These are phyloP conservation scores for Gobio gobio DNA, from an alignment of 2,113 vertebrate species.

Conservation along the genomic window DNA sequence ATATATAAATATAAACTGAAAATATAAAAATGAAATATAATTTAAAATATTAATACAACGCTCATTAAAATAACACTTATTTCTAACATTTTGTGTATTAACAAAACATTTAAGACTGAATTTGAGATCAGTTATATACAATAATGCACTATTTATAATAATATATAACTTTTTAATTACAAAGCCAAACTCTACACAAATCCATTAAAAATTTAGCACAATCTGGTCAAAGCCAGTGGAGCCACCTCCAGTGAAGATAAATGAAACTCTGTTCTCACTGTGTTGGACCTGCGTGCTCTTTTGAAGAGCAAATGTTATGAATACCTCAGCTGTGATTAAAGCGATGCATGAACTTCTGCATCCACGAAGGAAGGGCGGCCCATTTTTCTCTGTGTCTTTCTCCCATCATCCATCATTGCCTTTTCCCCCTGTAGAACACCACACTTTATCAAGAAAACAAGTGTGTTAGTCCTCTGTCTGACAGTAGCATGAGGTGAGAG, in stretches of 20 bases:
- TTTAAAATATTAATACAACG: too few relatives aligned
- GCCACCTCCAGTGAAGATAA: slow-evolving; percentile 17
- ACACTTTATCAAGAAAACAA: slow-evolving; percentile 20
- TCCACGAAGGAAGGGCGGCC: background rate
- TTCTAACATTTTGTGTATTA: too few relatives aligned
- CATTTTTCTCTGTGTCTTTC: slow-evolving; percentile 16
- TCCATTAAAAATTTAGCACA: background rate
- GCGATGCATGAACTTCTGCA: slow-evolving; percentile 19
- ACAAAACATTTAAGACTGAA: too few relatives aligned
- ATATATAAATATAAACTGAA: too few relatives aligned
- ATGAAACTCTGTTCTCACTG: slow-evolving; percentile 30
- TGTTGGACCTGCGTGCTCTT: slow-evolving; percentile 4
- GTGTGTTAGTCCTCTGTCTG: slow-evolving; percentile 37
- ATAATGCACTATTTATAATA: too few relatives aligned
- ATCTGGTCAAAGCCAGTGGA: background rate
- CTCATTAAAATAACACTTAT: too few relatives aligned
- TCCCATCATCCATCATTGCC: background rate
- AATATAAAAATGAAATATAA: too few relatives aligned
- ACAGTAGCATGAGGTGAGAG: background rate
- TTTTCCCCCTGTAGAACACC: slow-evolving; percentile 10
- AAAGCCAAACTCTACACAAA: background rate
- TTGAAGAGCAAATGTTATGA: slow-evolving; percentile 35
- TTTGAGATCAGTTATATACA: too few relatives aligned
- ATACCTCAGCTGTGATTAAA: slow-evolving; percentile 42
- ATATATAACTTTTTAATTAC: too few relatives aligned